Evolutionary conservation across 1,140 invertebrate species (phyloP), one percentile per base, ranked within the genome.

Genomic region (Macrobrachium rosenbergii): DNA sequence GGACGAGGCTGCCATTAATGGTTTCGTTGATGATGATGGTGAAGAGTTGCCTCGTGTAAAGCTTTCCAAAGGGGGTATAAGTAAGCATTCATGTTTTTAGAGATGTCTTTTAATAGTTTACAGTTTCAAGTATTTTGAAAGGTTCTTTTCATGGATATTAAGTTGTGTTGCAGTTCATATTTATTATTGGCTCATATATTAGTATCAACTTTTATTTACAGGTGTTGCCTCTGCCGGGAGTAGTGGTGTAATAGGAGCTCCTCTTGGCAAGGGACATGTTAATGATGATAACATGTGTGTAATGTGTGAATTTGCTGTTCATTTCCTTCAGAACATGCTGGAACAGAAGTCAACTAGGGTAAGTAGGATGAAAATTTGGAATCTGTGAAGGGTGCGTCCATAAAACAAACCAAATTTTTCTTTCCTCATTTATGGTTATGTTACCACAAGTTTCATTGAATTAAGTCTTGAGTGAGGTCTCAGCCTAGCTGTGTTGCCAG

Each of bases 261-360:
- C 83, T 23, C 52, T 89, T 23, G 83, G 88, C 78, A 89, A 89
- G 79, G 64, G 63, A 12, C 58, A n/a, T 16, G 82, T 78, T 6
- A 58, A 52, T 52, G 69, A 88, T 16, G 83, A 93, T 88, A 91
- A 94, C 89, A 90, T 92, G 0, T 98, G 97, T 92, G 93, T 94
- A 58, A 93, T 97, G 89, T 98, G 97, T 91, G 95, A 97, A 92
- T 97, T 96, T 92, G 93, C 96, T 90, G 91, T 98, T 72, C 95
- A 97, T 91, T 95, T 95, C 88, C 88, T 97, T 75, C 96, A 97
- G 91, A 93, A 95, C 84, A 93, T 94, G 14, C 93, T 97, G 69
- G 95, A 95, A 72, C 93, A 94, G 89, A 94, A 95, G 17, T 92
- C 92, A 43, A 95, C 94, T 28, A 73, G 87, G 73, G 89, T 90